Evolutionary conservation across 2,888 invertebrate genomes (phyloP), one percentile per base, ranked within the genome.

Genomic region (Lomographa bimaculata): DNA sequence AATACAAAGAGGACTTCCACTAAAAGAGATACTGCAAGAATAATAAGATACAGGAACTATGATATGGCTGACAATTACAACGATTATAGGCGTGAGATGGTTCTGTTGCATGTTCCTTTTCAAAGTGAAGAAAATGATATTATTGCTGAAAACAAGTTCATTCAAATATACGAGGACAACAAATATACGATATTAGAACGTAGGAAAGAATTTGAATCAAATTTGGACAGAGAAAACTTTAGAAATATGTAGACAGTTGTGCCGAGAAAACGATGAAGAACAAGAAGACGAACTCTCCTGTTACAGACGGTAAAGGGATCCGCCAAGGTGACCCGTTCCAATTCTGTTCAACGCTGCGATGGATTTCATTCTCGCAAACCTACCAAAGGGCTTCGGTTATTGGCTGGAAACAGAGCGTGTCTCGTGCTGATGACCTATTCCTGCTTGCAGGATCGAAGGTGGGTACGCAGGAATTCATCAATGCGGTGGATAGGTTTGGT

Each of bases 51-150:
- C 36, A 30, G 65, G 7, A 60, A 65, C 45, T 78, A 73, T 26
- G 68, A 77, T 54, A 68, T 73, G 51, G 52, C 52, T 29, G 26
- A 50, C 7, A 48, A 72, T 44, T 61, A 38, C 34, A 57, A 63
- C 23, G 68, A 78, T 21, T 79, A 76, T 58, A 62, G 34, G 33
- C 48, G 73, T 26, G 73, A 72, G 38, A 73, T 75, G 69, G 70
- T 72, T 16, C 29, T 49, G 9, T 46, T 79, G 29, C 64, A 74
- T 42, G 8, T 72, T 38, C 73, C 72, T 27, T 78, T 79, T 57
- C 36, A 45, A 37, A 58, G 52, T 64, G 75, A 79, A 69, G 58
- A 69, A 26, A 37, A 28, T 19, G 71, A 78, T 14, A 54, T 79
- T 59, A 12, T 77, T 12, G 65, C 56, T 32, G 64, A 71, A 35